Base-by-base conservation (phyloP, 1,140 invertebrate species). In the Pseudoatta argentina region DNA sequence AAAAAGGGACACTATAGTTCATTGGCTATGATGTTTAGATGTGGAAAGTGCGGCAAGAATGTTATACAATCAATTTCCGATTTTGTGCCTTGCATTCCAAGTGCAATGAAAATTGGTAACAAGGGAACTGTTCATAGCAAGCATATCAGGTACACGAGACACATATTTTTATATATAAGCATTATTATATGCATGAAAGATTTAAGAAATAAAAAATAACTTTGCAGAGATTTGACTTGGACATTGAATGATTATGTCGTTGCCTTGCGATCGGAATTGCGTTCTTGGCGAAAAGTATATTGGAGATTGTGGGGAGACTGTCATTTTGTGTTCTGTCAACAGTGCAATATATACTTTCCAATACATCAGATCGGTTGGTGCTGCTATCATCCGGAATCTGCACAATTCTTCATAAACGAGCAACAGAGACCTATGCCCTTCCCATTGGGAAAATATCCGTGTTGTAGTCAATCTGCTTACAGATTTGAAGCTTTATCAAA, bases 271-370 rank as follows among this genome's bases (percentile, higher is more conserved):
- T 96, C 96, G 10, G 97, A 98, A 88, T 95, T 98, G 53, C 97
- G 97, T 86, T 97, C 97, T 0, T 99, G 98, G 98, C 95, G 98
- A 0, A 97, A 97, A 92, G 98, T 99, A 0, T 99, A 99, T 94
- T 99, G 98, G 98, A 96, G 97, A 73, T 94, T 99, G 14, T 99
- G 98, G 98, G 98, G 98, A 0, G 97, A 98, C 91, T 97, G 97
- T 86, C 98, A 98, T 94, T 98, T 97, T 94, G 94, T 98, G 10
- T 96, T 96, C 75, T 98, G 98, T 90, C 96, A 96, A 51, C 96
- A 96, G 0, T 98, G 98, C 90, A 96, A 97, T 88, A 96, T 95
- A 24, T 97, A 97, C 91, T 98, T 98, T 92, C 97, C 97, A 0
- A 96, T 97, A 0, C 96, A 97, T 92, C 97, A 98, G 95, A 97